These are phyloP conservation scores for Hystrix brachyura DNA, from an alignment of 2,113 vertebrate species.

Conservation along the genomic window DNA sequence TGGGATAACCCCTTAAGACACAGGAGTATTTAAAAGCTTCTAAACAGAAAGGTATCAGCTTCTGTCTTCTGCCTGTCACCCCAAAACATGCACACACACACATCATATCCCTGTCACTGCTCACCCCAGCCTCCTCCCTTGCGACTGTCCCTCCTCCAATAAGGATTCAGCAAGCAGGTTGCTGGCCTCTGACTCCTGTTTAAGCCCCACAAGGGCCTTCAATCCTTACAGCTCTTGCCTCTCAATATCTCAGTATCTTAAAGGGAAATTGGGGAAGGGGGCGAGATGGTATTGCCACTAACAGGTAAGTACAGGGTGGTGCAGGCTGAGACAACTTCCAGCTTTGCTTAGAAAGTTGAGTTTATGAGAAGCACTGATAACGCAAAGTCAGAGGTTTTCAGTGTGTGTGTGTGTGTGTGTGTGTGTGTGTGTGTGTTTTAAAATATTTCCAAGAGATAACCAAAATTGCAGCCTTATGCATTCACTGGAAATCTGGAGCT, in stretches of 20 bases:
- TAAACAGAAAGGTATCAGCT: not conserved
- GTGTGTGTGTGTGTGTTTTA: not conserved
- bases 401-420: not conserved
- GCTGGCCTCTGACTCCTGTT: conserved; percentile 28
- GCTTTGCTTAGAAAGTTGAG: not conserved
- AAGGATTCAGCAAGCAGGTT: not conserved
- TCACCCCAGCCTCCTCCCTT: not conserved
- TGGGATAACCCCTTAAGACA: not conserved
- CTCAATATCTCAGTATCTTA: not conserved
- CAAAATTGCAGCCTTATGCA: not conserved
- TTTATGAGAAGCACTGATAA: not conserved
- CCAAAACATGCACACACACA: not conserved
- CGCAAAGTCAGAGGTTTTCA: not conserved
- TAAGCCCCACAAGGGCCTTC: conserved; percentile 12
- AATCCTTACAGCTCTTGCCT: not conserved
- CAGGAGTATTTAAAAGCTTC: not conserved
- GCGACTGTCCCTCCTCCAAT: not conserved
- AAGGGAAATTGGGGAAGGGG: not conserved
- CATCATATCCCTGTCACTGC: not conserved
- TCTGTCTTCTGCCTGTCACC: not conserved
- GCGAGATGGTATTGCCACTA: not conserved
- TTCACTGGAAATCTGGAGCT: not conserved
- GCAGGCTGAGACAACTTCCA: not conserved
- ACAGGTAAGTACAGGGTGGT: not conserved
- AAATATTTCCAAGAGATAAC: not conserved